These are phyloP conservation scores for Exephanes ischioxanthus DNA, from an alignment of 2,888 invertebrate genomes.

Conservation along the genomic window DNA sequence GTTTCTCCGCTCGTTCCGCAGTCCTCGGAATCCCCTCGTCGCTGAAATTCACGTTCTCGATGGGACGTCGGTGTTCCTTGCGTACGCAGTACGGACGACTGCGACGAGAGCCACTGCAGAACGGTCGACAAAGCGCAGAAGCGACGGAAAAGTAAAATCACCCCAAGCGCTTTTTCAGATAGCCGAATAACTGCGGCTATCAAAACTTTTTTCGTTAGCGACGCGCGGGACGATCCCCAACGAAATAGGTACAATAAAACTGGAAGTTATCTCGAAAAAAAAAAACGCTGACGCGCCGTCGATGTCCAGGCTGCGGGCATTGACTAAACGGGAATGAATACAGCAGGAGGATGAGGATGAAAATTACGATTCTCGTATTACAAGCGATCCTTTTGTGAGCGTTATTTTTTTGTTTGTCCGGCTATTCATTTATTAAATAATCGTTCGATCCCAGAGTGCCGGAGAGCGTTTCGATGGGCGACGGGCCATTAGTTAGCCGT, in stretches of 20 bases:
- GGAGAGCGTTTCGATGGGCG: conserved; percentile 64
- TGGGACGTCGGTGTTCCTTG: conserved; percentile 24
- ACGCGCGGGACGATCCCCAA: background rate
- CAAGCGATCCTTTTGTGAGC: conserved; percentile 58
- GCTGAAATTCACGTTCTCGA: conserved; percentile 40
- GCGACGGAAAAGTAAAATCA: conserved; percentile 44
- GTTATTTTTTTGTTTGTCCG: conserved; percentile 40
- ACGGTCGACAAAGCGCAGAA: conserved; percentile 42
- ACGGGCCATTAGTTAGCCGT: conserved; percentile 70
- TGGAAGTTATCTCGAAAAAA: conserved; percentile 39
- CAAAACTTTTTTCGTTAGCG: conserved; percentile 52
- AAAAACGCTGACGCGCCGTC: conserved; percentile 55
- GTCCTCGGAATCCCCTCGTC: conserved; percentile 3
- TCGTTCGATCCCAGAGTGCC: conserved; percentile 43
- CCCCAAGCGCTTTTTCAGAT: conserved; percentile 43
- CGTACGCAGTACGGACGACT: background rate
- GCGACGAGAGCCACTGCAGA: background rate
- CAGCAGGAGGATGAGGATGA: conserved; percentile 47
- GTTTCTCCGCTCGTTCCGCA: conserved; percentile 16
- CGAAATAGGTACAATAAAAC: conserved; percentile 43
- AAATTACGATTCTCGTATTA: conserved; percentile 67
- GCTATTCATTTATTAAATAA: conserved; percentile 63
- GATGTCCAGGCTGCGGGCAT: conserved; percentile 28
- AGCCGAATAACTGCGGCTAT: conserved; percentile 35
- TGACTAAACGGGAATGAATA: conserved; percentile 51